Evolutionary conservation across 1,140 invertebrate genomes (phyloP), one percentile per base, ranked within the genome.

Genomic region (Dinoponera quadriceps): DNA sequence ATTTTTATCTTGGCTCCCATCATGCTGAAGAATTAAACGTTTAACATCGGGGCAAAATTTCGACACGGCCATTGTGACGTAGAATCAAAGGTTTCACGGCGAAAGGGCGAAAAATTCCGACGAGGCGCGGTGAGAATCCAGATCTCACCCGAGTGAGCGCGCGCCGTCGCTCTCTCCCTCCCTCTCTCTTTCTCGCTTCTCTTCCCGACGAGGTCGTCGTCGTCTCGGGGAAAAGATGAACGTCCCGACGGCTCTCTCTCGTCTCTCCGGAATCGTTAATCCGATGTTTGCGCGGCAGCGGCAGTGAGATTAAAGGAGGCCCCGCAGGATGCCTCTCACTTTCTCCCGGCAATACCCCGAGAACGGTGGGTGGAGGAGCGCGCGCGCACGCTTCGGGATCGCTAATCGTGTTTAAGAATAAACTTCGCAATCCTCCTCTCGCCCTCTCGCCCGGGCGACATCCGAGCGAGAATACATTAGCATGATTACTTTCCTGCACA

Each of bases 391-490:
- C 62, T 78, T 69, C 65, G 81, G 75, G 87, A 88, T 85, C 62
- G 86, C 65, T 89, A 89, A 89, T 88, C 88, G 86, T 77, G 87
- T 89, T 89, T 88, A 89, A 89, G 88, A 88, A 89, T 89, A 89
- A 89, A 89, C 81, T 89, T 88, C 25, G 75, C 66, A 65, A 75
- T 85, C 75, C 63, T 48, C 48, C 77, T 81, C 44, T 33, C 68
- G 68, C 1, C 62, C 62, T 63, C 51, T 49, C 68, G 60, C 55
- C 38, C 62, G 25, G 73, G 68, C 73, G 74, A 81, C 81, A 81
- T 73, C 74, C 75, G 81, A 83, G 83, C 74, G 84, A 60, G 88
- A 88, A 88, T 88, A 88, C 88, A 88, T 89, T 88, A 88, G 77
- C 88, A 84, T 86, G 88, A 89, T 89, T 89, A 89, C 88, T 89